Evolutionary conservation across 2,888 invertebrate genomes (phyloP), one percentile per base, ranked within the genome.

Genomic region (Eretmocerus hayati): DNA sequence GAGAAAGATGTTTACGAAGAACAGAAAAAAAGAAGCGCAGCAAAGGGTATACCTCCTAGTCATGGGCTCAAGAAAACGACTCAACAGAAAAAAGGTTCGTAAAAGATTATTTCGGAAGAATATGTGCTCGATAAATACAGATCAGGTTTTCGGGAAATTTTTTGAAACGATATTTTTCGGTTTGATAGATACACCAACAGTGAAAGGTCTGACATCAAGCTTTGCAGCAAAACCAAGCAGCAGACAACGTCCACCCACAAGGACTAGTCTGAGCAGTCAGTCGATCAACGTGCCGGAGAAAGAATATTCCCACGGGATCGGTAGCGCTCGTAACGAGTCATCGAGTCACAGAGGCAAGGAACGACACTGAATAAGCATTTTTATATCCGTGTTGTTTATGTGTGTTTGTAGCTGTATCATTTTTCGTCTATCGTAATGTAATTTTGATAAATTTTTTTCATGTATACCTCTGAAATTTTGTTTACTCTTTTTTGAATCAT

Each of bases 51-150:
- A 1, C 2, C n/a, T 4, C 1, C 19, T 2, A 26, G 11, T 26
- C 26, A 6, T 11, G 11, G 26, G 6, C 11, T 11, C 11, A 26
- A 11, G 11, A 26, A 50, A 22, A 21, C 20, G 3, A 3, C 42
- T n/a, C 37, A n/a, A 15, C 1, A 23, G 3, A 48, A 45, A 21
- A 48, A 45, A 45, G 52, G 52, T 52, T 15, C n/a, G 26, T 11
- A 26, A 6, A 22, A 21, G 1, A 3, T 8, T 36, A n/a, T n/a
- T 5, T n/a, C n/a, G n/a, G 26, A 26, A 26, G 26, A 26, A 26
- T n/a, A 26, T 11, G 26, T 26, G 26, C 26, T 11, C 8, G 11
- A 26, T 26, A 11, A 6, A 11, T 26, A 6, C 26, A 26, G 11
- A 26, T 11, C 6, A 26, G n/a, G n/a, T n/a, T n/a, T n/a, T n/a